Percentiles rank a stretch among this genome's conserved stretches.
Conservation (phyloP, 64 coral and sea anemone species). For the Acropora yongei region DNA sequence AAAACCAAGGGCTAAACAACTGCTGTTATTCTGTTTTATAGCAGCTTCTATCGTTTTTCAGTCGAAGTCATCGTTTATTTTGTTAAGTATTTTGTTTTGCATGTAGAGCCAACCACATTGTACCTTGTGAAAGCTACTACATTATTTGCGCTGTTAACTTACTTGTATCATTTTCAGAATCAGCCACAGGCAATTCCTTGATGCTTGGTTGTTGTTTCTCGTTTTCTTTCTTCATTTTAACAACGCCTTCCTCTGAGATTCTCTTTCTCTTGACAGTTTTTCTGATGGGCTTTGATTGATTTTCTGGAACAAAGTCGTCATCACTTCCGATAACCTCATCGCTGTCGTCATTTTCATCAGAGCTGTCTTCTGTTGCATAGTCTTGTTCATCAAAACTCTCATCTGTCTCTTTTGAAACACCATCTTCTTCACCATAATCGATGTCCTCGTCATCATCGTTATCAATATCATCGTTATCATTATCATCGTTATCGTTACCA, state of each 20-base stretch:
- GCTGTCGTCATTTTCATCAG: background rate
- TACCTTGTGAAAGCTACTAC: too few relatives aligned
- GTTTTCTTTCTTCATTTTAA: background rate
- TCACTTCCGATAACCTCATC: background rate
- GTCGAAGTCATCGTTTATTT: too few relatives aligned
- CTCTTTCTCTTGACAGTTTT: background rate
- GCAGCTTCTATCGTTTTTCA: too few relatives aligned
- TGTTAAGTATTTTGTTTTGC: too few relatives aligned
- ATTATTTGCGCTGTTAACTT: background rate
- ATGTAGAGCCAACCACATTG: too few relatives aligned
- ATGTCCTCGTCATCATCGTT: slow-evolving; percentile 23
- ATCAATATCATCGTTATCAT: background rate
- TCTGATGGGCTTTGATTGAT: background rate
- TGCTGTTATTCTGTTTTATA: too few relatives aligned
- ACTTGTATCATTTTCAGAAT: slow-evolving; percentile 5
- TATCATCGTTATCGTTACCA: background rate
- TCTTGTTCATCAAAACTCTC: slow-evolving; percentile 8
- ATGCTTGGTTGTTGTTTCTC: background rate
- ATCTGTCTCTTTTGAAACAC: slow-evolving; percentile 7
- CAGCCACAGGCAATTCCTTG: background rate
- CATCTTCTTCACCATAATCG: slow-evolving; percentile 5
- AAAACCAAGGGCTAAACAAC: too few relatives aligned
- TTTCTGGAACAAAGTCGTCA: slow-evolving; percentile 41
- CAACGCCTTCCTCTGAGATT: background rate
- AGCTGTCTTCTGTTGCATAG: background rate